phyloP scores from a whole-genome alignment of 1,140 invertebrate genomes.

The Lithobius niger region DNA sequence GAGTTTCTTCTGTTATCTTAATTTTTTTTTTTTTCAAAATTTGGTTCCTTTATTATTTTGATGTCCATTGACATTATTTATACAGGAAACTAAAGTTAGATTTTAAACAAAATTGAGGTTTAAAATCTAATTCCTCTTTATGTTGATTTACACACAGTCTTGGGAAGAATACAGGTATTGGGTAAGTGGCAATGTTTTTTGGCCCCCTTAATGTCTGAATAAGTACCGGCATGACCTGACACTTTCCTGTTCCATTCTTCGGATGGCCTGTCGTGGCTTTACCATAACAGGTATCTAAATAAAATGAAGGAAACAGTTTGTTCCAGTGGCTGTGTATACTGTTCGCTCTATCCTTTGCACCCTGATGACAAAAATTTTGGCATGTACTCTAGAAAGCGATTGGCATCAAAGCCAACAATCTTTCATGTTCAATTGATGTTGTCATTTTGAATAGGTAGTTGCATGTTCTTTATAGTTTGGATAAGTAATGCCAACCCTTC shows the following conservation, averaged over 20 bases:
- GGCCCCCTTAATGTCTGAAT: not conserved
- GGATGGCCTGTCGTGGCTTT: not conserved
- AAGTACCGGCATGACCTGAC: no score
- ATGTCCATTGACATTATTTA: not conserved
- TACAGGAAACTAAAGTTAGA: not conserved
- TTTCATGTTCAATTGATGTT: not conserved
- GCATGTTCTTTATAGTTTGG: not conserved
- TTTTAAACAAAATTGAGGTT: no score
- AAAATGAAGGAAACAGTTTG: not conserved
- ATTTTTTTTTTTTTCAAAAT: not conserved
- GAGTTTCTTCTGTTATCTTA: no score
- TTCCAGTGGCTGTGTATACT: not conserved
- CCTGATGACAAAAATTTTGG: no score
- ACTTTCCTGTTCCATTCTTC: not conserved
- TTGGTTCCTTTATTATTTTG: not conserved
- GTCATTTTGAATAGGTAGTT: not conserved
- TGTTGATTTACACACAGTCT: slow-evolving; percentile 9
- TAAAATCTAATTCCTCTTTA: no score
- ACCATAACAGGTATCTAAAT: not conserved
- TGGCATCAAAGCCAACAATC: no score
- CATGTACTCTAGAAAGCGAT: no score
- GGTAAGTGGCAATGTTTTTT: slow-evolving; percentile 1
- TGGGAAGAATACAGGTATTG: slow-evolving; percentile 8
- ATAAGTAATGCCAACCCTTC: not conserved
- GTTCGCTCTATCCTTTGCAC: not conserved